Evolutionary conservation across 2,797 vertebrate genomes (phyloP).

Genomic region (Yasuhikotakia modesta): DNA sequence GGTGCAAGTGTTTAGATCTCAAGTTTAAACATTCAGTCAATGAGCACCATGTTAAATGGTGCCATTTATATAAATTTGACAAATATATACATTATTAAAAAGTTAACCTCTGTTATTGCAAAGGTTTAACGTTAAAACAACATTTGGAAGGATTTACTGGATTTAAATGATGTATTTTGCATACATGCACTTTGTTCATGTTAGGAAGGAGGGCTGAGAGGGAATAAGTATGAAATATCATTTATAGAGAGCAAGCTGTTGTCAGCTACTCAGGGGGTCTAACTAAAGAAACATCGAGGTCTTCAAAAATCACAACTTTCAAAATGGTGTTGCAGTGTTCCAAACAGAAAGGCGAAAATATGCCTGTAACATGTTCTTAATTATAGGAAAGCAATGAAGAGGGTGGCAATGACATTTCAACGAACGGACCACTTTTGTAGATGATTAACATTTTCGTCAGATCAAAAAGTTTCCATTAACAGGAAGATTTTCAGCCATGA

Average conservation of each 20-base stretch:
- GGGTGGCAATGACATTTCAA: slow-evolving; percentile 58
- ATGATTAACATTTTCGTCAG: slow-evolving; percentile 58
- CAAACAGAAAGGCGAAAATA: slow-evolving; percentile 24
- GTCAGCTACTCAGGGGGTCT: slow-evolving; percentile 26
- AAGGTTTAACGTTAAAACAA: neutral
- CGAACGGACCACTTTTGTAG: slow-evolving; percentile 54
- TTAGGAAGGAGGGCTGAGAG: neutral
- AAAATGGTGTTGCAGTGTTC: slow-evolving; percentile 1
- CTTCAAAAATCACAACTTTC: slow-evolving; percentile 41
- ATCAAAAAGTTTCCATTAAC: slow-evolving; percentile 52
- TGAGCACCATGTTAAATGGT: neutral
- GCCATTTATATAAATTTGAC: neutral
- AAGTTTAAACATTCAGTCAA: neutral
- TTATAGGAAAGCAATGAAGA: slow-evolving; percentile 53
- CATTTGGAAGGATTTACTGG: slow-evolving; percentile 1
- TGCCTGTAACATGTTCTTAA: slow-evolving; percentile 49
- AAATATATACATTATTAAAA: neutral
- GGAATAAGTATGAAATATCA: slow-evolving; percentile 24
- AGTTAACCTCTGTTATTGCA: neutral
- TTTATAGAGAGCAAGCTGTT: slow-evolving; percentile 26
- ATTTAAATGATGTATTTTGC: slow-evolving; percentile 14
- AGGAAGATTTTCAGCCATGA: slow-evolving; percentile 47
- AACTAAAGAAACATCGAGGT: slow-evolving; percentile 30
- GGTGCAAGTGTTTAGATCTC: neutral
- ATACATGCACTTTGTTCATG: neutral